Conservation (phyloP, 2,888 invertebrate genomes). For the Amblyjoppa proteus region DNA sequence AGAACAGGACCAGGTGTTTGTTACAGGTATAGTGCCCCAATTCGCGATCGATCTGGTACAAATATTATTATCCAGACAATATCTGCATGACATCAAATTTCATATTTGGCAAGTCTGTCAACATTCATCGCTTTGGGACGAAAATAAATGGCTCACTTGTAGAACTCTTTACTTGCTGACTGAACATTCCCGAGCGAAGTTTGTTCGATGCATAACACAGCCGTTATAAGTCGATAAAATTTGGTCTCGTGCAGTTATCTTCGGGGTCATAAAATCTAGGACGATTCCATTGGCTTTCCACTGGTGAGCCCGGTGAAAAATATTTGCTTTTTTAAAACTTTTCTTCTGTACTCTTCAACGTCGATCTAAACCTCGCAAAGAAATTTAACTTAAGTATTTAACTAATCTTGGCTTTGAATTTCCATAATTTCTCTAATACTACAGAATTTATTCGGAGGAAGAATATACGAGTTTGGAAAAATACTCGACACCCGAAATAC, state of each 20-base stretch:
- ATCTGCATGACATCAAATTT: no score
- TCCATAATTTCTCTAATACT: neutral
- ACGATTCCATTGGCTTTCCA: no score
- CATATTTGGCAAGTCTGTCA: no score
- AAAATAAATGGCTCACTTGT: no score
- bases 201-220: no score
- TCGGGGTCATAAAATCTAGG: no score
- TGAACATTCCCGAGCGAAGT: no score
- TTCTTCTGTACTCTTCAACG: neutral
- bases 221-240: no score
- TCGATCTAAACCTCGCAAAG: neutral
- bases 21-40: constrained; percentile 85
- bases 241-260: no score
- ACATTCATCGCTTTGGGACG: no score
- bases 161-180: no score
- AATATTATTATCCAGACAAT: neutral
- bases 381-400: neutral
- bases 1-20: constrained; percentile 98
- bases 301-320: neutral
- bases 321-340: neutral
- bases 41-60: neutral
- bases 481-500: constrained; percentile 97
- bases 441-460: constrained; percentile 93
- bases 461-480: constrained; percentile 92
- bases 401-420: constrained; percentile 11